Evolutionary conservation across 2,888 invertebrate species (phyloP), one percentile per base, ranked within the genome.

Genomic region (Xestia xanthographa): DNA sequence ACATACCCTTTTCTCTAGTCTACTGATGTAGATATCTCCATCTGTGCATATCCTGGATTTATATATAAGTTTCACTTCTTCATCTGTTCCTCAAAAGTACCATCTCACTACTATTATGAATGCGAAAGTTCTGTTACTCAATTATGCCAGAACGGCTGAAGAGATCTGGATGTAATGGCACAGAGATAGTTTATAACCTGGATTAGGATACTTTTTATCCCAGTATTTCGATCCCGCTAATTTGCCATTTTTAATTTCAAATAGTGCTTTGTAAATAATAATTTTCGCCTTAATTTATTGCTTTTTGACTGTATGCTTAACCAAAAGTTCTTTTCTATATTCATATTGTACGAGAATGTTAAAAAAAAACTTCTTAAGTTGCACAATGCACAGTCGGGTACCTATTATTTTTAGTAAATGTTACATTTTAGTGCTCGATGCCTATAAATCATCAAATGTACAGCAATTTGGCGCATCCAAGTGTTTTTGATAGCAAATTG

Each of bases 401-500:
- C 60, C 60, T 60, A 20, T 60, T 34, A 66, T 69, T 68, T 80
- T 76, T 50, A 67, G 38, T 48, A 5, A 45, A 72, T 56, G 81
- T 84, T 68, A 72, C 38, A 53, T 77, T 63, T 50, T 68, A 79
- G 34, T 69, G 50, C 22, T 76, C 38, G 69, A 83, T 85, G 69
- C 66, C 26, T 65, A 66, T 62, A 34, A 48, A 77, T 53, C 12
- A 79, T 45, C 17, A 41, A 63, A 26, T 17, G 26, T 34, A 79
- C 68, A 77, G 66, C 58, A 78, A 50, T 82, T 66, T 62, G 73
- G 56, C 82, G 78, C 75, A 79, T 79, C 62, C 68, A 63, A 9
- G 26, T 69, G 45, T 77, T 79, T 68, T 76, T 82, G 71, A 79
- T 72, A 79, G 76, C 67, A 66, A 67, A 78, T 66, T 72, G 53